phyloP scores from a whole-genome alignment of 2,888 invertebrate genomes.

The Amblyjoppa proteus region DNA sequence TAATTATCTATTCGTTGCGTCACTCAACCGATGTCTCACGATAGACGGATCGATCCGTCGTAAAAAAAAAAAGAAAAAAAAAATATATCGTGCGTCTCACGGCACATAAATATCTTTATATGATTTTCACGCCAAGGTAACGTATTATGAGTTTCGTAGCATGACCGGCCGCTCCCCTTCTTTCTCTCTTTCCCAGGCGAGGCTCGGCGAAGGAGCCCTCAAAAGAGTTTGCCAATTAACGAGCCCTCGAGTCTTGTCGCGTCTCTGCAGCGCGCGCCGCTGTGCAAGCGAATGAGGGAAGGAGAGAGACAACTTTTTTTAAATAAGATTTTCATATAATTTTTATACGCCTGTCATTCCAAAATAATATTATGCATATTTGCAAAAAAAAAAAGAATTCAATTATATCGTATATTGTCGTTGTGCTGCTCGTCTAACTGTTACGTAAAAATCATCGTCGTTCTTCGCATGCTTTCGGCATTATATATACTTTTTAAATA shows the following conservation, averaged over 20 bases:
- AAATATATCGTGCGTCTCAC: conserved; percentile 6
- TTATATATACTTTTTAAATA: neutral
- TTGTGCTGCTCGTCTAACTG: conserved; percentile 8
- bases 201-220: neutral
- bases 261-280: too few relatives aligned
- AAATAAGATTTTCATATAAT: neutral
- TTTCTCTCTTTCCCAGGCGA: conserved; percentile 53
- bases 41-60: neutral
- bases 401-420: neutral
- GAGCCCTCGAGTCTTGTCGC: too few relatives aligned
- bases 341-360: neutral
- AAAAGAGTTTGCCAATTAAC: neutral
- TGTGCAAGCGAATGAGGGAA: conserved; percentile 1
- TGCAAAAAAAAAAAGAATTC: too few relatives aligned
- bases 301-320: conserved; percentile 32
- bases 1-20: conserved; percentile 15
- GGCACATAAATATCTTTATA: conserved; percentile 69
- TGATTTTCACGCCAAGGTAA: conserved; percentile 82
- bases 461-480: conserved; percentile 2
- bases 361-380: neutral
- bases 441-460: neutral
- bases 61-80: conserved; percentile 13
- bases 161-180: conserved; percentile 63
- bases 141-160: conserved; percentile 79
- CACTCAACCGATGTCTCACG: conserved; percentile 13